A percentile compares a stretch with the other conserved stretches of the same genome.
Conservation (phyloP, 2,888 invertebrate species). For the Pseudeuparius sepicola region DNA sequence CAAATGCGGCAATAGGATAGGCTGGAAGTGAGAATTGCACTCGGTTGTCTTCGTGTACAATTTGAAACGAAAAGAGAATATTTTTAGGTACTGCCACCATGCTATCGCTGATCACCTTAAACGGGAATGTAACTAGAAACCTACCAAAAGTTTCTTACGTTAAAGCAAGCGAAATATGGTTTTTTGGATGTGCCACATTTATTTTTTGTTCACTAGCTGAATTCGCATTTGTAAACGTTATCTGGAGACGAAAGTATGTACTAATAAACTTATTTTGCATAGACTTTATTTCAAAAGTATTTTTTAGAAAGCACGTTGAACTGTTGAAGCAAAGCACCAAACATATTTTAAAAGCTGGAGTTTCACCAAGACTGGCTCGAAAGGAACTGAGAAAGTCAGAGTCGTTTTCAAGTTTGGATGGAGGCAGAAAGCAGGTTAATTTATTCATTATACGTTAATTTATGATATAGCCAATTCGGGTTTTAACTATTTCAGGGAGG, state of each 20-base stretch:
- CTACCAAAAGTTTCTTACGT: slow-evolving; percentile 83
- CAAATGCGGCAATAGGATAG: no score
- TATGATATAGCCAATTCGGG: slow-evolving; percentile 47
- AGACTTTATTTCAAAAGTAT: slow-evolving; percentile 3
- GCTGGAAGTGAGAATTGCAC: no score
- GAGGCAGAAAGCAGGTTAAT: slow-evolving; percentile 42
- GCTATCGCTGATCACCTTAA: slow-evolving; percentile 78
- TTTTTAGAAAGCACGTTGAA: slow-evolving; percentile 33
- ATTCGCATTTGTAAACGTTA: slow-evolving; percentile 82
- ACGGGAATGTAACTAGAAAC: slow-evolving; percentile 74
- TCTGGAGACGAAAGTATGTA: slow-evolving; percentile 71
- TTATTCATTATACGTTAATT: no score
- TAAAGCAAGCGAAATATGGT: slow-evolving; percentile 86
- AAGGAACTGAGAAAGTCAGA: slow-evolving; percentile 58
- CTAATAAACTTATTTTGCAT: background rate
- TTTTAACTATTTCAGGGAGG: slow-evolving; percentile 18
- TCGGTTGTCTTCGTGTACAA: no score
- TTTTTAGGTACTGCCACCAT: slow-evolving; percentile 78
- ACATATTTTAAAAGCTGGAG: slow-evolving; percentile 72
- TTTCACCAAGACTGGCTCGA: slow-evolving; percentile 67
- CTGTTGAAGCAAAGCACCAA: slow-evolving; percentile 46
- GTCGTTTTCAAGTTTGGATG: slow-evolving; percentile 54
- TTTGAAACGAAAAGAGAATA: no score
- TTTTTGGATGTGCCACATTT: slow-evolving; percentile 73
- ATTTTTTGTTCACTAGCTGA: slow-evolving; percentile 79